These are phyloP conservation scores for Aspidoscelis tigris DNA, from an alignment of 2,113 vertebrate genomes.

Conservation along the genomic window DNA sequence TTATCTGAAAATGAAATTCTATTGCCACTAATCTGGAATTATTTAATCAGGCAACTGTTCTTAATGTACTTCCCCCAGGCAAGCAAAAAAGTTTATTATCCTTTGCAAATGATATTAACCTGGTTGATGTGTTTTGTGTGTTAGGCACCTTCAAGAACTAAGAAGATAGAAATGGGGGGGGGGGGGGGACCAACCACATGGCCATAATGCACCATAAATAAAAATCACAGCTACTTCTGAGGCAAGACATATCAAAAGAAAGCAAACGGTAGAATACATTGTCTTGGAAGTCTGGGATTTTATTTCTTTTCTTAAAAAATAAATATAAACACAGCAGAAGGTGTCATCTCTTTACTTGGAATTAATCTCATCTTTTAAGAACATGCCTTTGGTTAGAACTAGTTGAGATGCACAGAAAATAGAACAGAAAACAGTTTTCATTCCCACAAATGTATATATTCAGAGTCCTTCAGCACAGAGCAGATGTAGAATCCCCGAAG, in stretches of 20 bases:
- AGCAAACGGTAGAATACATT: neutral
- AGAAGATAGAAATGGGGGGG: neutral
- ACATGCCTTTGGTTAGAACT: slow-evolving; percentile 17
- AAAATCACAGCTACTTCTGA: neutral
- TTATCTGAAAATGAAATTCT: slow-evolving; percentile 11
- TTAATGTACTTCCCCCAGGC: neutral
- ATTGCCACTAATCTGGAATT: slow-evolving; percentile 13
- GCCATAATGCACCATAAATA: no score
- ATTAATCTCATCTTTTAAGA: neutral
- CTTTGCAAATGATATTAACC: slow-evolving; percentile 20
- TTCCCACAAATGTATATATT: neutral
- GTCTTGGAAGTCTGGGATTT: neutral
- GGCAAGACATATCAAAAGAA: neutral
- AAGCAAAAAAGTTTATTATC: slow-evolving; percentile 10
- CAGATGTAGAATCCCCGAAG: neutral
- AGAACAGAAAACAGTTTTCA: neutral
- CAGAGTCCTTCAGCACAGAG: neutral
- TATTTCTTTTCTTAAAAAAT: no score
- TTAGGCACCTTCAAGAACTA: neutral
- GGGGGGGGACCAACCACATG: neutral
- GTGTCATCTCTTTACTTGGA: neutral
- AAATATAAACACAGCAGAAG: neutral
- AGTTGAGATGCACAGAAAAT: neutral
- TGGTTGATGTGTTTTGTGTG: neutral
- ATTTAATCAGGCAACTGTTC: slow-evolving; percentile 13